Evolutionary conservation across 2,888 invertebrate species (phyloP), one percentile per base, ranked within the genome.

Genomic region (Mesorhabditis belari): DNA sequence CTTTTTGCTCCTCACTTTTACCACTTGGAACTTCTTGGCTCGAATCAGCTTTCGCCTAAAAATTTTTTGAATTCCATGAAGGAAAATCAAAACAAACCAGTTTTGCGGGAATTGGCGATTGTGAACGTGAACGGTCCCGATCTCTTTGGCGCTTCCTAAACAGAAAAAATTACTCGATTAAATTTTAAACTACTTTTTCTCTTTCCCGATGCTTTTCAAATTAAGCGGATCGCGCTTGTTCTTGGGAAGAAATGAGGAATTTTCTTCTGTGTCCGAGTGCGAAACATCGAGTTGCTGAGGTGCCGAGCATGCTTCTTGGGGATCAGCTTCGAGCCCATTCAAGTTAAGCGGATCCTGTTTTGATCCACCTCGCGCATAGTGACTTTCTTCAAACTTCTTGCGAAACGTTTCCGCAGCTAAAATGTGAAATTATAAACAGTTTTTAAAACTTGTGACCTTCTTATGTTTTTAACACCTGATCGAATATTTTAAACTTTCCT

Each of bases 291-390:
- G 12, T n/a, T n/a, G 44, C 12, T 35, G n/a, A 35, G 12, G 44
- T n/a, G n/a, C 44, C 44, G 12, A 9, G n/a, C n/a, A 9, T 9
- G 44, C 12, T 35, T 35, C 44, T n/a, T 35, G 12, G n/a, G 44
- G 44, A 9, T 35, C 44, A 17, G 12, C 44, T n/a, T 35, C 12
- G 12, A 35, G 12, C n/a, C 44, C 44, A 35, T 35, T 35, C 44
- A 66, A 61, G 51, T 64, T 64, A 17, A 66, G 54, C 9, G 66
- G 66, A 44, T 66, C 66, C 35, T 49, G 35, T 57, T 60, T 62
- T 1, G 64, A 51, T 19, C 66, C 66, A 9, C 66, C 67, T 2
- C 62, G 66, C 1, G 64, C 66, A n/a, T 35, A 35, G 44, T 35
- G 44, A n/a, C 12, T n/a, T n/a, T 35, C 44, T 35, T 35, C 44